Base-by-base conservation (phyloP, 2,113 vertebrate species). In the Anguilla japonica region DNA sequence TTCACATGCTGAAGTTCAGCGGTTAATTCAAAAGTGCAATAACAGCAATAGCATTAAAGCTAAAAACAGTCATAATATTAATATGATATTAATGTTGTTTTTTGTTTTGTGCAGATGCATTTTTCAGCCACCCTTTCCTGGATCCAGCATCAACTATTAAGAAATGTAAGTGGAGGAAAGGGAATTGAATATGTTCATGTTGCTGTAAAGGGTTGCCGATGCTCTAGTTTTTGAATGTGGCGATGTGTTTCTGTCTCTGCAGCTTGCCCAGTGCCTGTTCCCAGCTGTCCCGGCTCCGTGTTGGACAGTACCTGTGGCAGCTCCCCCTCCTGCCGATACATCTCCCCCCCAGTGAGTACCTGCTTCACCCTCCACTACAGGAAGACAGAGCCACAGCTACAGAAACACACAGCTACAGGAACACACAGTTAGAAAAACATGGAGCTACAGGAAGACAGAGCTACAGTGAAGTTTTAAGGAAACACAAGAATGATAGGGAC, bases 221-320 rank as follows among this genome's bases (percentile, higher is more conserved):
- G 39, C 34, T 34, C 34, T 34, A 34, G 34, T 34, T 34, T 34
- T 34, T 71, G 40, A 2, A 56, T 15, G 7, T 84, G 8, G 60
- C 5, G 56, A 8, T 0, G 0, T 84, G 13, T 83, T 9, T 71
- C 78, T 75, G 80, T 1, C 88, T 82, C 39, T 53, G 67, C 92
- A 99, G 98, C 98, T 15, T 98, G 97, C 89, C 98, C 98, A 0
- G 97, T 99, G 87, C 98, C 98, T 1, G 98, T 99, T 6, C 97
- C 98, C 80, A 94, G 93, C 0, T 94, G 95, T 0, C 92, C 97
- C 50, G 96, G 95, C 86, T 95, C 96, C 1, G 95, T 94, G 87
- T 95, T 96, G 0, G 97, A 97, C 93, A 96, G 96, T 91, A 96
- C 98, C 90, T 99, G 96, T 88, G 95, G 97, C 83, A 97, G 96